A percentile compares a stretch with the other conserved stretches of the same genome.
phyloP scores from a whole-genome alignment of 2,888 invertebrate species.

The Chaitophorus viminalis region DNA sequence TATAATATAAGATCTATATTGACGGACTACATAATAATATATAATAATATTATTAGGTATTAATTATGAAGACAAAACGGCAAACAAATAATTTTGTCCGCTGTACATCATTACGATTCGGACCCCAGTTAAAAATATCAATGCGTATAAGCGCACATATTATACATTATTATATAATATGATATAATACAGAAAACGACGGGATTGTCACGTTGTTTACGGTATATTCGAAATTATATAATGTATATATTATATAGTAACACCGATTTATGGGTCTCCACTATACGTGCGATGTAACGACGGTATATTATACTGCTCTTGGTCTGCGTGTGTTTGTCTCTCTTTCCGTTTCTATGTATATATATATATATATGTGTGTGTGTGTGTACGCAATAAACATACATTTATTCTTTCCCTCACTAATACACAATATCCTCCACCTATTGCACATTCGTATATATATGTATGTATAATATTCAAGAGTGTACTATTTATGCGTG shows the following conservation, averaged over 20 bases:
- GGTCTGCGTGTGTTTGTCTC: neutral
- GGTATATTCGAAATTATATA: slow-evolving; percentile 12
- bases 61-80: neutral
- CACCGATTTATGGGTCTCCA: slow-evolving; percentile 5
- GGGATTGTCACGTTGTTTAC: slow-evolving; percentile 33
- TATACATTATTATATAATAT: neutral
- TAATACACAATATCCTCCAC: slow-evolving; percentile 8
- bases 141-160: neutral
- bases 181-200: slow-evolving; percentile 1
- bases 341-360: neutral
- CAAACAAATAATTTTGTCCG: neutral
- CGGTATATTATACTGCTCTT: neutral
- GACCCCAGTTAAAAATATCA: neutral
- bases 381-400: neutral
- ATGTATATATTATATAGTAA: too few relatives aligned
- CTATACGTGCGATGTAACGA: neutral
- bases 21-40: too few relatives aligned
- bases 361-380: too few relatives aligned
- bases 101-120: too few relatives aligned
- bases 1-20: too few relatives aligned
- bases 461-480: slow-evolving; percentile 16
- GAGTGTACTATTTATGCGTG: slow-evolving; percentile 39
- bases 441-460: neutral
- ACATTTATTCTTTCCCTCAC: slow-evolving; percentile 24
- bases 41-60: too few relatives aligned